Conservation (phyloP, 2,113 vertebrate species). For the Apistogramma diplotaenia region DNA sequence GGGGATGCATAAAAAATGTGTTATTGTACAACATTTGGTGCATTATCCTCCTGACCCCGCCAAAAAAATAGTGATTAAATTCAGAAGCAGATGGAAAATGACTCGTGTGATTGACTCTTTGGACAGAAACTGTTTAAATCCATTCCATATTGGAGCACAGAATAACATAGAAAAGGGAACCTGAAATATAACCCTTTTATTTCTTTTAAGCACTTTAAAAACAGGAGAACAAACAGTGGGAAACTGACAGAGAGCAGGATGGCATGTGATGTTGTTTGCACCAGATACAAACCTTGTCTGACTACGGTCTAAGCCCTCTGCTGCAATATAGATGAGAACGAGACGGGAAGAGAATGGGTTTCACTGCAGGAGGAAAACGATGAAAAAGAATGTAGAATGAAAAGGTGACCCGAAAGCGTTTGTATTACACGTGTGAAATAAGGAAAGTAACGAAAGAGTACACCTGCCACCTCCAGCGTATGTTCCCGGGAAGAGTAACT, state of each 20-base stretch:
- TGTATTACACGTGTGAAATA: conserved; percentile 15
- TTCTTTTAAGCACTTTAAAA: neutral
- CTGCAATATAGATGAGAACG: conserved; percentile 41
- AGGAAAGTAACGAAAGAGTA: conserved; percentile 14
- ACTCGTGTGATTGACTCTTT: neutral
- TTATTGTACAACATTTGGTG: neutral
- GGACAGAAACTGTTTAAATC: neutral
- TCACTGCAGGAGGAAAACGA: conserved; percentile 28
- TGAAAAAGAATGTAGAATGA: conserved; percentile 46
- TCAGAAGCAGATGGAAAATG: neutral
- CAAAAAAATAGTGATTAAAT: neutral
- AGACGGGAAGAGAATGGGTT: neutral
- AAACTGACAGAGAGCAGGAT: conserved; percentile 5
- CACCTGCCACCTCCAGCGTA: conserved; percentile 18
- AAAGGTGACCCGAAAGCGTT: conserved; percentile 23
- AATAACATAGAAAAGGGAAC: neutral
- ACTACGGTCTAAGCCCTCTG: conserved; percentile 4
- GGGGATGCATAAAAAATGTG: neutral
- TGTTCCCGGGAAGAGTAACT: neutral
- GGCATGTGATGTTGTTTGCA: conserved; percentile 31
- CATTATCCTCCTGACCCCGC: neutral
- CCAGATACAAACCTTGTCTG: conserved; percentile 25
- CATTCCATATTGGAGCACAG: neutral
- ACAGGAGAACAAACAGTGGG: neutral
- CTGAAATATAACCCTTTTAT: neutral